Percentiles rank a stretch among this genome's conserved stretches.
Evolutionary conservation across 2,888 invertebrate species (phyloP).

Genomic region (Melipona beecheii): DNA sequence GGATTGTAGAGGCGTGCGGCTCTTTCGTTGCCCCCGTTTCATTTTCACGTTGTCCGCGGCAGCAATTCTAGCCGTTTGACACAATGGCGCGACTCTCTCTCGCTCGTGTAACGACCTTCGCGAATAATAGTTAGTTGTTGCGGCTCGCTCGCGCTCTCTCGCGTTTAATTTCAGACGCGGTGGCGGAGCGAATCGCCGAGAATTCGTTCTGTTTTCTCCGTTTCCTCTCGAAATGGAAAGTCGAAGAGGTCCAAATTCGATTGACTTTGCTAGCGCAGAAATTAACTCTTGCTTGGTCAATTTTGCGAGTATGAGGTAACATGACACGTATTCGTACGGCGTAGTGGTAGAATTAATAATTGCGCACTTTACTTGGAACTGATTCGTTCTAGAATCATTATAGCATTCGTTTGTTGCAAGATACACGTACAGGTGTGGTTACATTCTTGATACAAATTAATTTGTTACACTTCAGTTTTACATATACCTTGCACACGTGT

Average conservation of each 20-base stretch:
- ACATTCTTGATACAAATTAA: no score
- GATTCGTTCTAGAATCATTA: no score
- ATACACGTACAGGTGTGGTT: no score
- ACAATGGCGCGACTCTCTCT: slow-evolving; percentile 47
- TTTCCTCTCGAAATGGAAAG: background rate
- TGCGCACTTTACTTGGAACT: no score
- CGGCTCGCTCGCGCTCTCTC: background rate
- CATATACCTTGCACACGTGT: no score
- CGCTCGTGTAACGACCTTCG: slow-evolving; percentile 67
- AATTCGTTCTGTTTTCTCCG: background rate
- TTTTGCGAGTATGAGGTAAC: no score
- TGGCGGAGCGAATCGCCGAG: slow-evolving; percentile 15
- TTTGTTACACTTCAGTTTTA: no score
- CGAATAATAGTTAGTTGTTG: slow-evolving; percentile 55
- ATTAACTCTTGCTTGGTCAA: no score
- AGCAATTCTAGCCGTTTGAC: slow-evolving; percentile 66
- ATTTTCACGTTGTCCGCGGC: slow-evolving; percentile 60
- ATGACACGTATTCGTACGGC: no score
- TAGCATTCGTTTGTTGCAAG: no score
- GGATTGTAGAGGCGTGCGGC: background rate
- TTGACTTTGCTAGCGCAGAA: no score
- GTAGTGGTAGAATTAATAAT: no score
- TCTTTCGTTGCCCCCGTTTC: slow-evolving; percentile 66
- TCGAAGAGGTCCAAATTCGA: background rate
- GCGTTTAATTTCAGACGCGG: slow-evolving; percentile 26